Evolutionary conservation across 2,113 vertebrate genomes (phyloP).

Genomic region (Arenaria interpres): DNA sequence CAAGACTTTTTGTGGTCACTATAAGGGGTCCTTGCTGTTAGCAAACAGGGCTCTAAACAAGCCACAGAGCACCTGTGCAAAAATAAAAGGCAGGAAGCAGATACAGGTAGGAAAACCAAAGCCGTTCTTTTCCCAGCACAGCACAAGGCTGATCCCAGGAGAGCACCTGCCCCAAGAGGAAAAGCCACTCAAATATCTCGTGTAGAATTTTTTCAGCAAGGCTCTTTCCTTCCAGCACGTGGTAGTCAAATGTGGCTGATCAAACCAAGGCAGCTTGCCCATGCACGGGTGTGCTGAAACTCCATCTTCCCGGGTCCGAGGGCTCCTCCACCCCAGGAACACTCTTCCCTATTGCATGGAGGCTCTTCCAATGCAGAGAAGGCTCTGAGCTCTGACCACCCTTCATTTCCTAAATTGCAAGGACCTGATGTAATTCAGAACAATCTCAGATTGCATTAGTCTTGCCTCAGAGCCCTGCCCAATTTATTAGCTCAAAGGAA

Average conservation of each 20-base stretch:
- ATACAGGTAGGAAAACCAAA: not conserved
- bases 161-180: not conserved
- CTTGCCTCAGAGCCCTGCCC: not conserved
- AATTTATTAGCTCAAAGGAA: not conserved
- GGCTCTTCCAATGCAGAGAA: not conserved
- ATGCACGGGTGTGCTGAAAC: not conserved
- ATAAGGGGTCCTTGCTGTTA: not conserved
- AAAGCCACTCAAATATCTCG: not conserved
- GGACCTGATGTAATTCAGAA: not conserved
- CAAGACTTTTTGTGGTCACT: not conserved
- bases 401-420: not conserved
- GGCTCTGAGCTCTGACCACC: not conserved
- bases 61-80: too few relatives aligned
- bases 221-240: not conserved
- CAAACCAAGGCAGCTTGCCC: not conserved
- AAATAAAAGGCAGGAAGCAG: not conserved
- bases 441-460: not conserved
- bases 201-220: not conserved
- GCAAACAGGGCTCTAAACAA: not conserved
- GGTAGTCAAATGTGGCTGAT: not conserved
- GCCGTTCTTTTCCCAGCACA: not conserved
- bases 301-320: too few relatives aligned
- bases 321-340: not conserved
- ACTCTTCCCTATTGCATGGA: accelerated
- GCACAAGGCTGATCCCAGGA: not conserved